Percentiles rank a stretch among this genome's conserved stretches.
Conservation (phyloP, 2,888 invertebrate species). For the Leptogaster cylindrica region DNA sequence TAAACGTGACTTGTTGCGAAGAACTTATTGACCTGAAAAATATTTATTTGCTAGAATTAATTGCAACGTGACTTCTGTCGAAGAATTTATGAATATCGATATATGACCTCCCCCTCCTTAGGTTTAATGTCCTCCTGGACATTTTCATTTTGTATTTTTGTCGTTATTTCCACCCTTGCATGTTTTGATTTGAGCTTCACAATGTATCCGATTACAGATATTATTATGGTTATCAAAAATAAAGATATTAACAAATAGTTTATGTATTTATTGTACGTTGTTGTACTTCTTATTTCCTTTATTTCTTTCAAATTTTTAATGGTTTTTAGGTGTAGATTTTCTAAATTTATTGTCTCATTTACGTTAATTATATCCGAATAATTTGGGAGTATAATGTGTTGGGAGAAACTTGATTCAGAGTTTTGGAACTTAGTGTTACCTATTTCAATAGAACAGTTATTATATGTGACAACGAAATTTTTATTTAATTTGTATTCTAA, state of each 20-base stretch:
- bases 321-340: conserved; percentile 1
- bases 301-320: not conserved
- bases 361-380: not conserved
- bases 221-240: not conserved
- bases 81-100: no score
- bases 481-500: not conserved
- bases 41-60: no score
- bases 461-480: not conserved
- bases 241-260: not conserved
- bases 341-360: not conserved
- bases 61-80: no score
- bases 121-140: no score
- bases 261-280: not conserved
- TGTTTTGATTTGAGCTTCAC: no score
- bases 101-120: no score
- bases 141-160: no score
- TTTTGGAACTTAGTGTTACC: conserved; percentile 10
- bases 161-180: no score
- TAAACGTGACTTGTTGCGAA: no score
- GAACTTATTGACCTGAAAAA: no score
- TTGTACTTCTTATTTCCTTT: not conserved
- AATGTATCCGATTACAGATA: no score
- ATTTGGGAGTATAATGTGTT: not conserved
- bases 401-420: not conserved
- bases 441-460: conserved; percentile 1